phyloP scores from a whole-genome alignment of 2,888 invertebrate species.

The Andrena hattorfiana region DNA sequence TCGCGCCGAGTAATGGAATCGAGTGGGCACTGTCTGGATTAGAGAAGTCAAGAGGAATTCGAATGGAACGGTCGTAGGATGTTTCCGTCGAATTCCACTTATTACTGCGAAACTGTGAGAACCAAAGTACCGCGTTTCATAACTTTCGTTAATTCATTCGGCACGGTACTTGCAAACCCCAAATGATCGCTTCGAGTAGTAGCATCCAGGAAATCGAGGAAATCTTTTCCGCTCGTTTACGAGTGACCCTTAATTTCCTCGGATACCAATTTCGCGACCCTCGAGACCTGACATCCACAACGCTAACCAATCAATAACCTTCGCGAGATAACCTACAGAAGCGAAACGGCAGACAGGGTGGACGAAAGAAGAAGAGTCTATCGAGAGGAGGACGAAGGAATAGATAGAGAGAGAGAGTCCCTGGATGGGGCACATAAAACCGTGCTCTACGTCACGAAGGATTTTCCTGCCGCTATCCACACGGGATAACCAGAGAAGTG shows the following conservation, averaged over 20 bases:
- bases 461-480: slow-evolving; percentile 68
- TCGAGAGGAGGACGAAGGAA: background rate
- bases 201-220: background rate
- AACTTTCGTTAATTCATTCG: background rate
- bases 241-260: slow-evolving; percentile 12
- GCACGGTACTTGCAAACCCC: background rate
- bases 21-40: too few species aligned
- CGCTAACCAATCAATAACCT: slow-evolving; percentile 47
- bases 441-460: slow-evolving; percentile 55
- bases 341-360: slow-evolving; percentile 10
- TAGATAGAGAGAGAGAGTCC: background rate
- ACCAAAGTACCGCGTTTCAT: background rate
- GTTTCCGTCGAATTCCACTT: too few species aligned
- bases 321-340: slow-evolving; percentile 18
- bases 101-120: too few species aligned
- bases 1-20: too few species aligned
- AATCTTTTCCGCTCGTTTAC: slow-evolving; percentile 1
- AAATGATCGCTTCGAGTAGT: background rate
- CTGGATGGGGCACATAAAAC: slow-evolving; percentile 43
- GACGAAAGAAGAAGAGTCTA: slow-evolving; percentile 10
- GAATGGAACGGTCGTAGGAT: too few species aligned
- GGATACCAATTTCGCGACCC: slow-evolving; percentile 21
- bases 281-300: slow-evolving; percentile 24
- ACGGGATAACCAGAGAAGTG: slow-evolving; percentile 73
- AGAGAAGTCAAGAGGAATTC: too few species aligned